Conservation (phyloP, 2,888 invertebrate genomes). For the Pogonocherus hispidulus region DNA sequence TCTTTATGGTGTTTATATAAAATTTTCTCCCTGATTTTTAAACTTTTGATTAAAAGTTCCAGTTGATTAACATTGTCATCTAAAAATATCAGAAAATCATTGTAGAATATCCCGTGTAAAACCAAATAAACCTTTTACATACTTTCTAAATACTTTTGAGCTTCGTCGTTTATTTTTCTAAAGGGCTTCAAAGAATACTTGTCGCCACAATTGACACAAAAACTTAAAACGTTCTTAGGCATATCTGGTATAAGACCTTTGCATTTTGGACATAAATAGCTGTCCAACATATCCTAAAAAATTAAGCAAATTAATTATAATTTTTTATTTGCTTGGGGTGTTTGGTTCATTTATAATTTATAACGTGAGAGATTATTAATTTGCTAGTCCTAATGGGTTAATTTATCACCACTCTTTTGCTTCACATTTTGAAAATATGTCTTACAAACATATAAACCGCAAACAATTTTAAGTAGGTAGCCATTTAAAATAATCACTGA, state of each 20-base stretch:
- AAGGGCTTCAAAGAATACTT: slow-evolving; percentile 57
- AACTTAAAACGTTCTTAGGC: slow-evolving; percentile 62
- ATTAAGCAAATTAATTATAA: not conserved
- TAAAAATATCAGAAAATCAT: slow-evolving; percentile 24
- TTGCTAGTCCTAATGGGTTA: too few relatives aligned
- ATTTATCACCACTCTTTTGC: too few relatives aligned
- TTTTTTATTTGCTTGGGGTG: too few relatives aligned
- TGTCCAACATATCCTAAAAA: slow-evolving; percentile 66
- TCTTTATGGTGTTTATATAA: slow-evolving; percentile 71
- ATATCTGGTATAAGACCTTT: slow-evolving; percentile 59
- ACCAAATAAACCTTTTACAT: slow-evolving; percentile 31
- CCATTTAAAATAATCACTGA: too few relatives aligned
- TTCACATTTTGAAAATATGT: too few relatives aligned
- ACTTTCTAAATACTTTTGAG: slow-evolving; percentile 63
- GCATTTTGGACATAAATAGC: slow-evolving; percentile 67
- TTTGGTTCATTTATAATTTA: too few relatives aligned
- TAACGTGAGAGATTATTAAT: too few relatives aligned
- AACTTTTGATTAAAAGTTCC: slow-evolving; percentile 67
- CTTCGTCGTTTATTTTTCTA: slow-evolving; percentile 57
- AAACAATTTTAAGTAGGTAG: too few relatives aligned
- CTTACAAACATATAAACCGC: too few relatives aligned
- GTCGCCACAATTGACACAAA: slow-evolving; percentile 56
- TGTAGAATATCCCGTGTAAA: not conserved
- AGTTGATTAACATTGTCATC: slow-evolving; percentile 59
- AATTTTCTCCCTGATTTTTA: slow-evolving; percentile 67